These are phyloP conservation scores for Danio kyathit DNA, from an alignment of 2,797 vertebrate species.

Conservation along the genomic window DNA sequence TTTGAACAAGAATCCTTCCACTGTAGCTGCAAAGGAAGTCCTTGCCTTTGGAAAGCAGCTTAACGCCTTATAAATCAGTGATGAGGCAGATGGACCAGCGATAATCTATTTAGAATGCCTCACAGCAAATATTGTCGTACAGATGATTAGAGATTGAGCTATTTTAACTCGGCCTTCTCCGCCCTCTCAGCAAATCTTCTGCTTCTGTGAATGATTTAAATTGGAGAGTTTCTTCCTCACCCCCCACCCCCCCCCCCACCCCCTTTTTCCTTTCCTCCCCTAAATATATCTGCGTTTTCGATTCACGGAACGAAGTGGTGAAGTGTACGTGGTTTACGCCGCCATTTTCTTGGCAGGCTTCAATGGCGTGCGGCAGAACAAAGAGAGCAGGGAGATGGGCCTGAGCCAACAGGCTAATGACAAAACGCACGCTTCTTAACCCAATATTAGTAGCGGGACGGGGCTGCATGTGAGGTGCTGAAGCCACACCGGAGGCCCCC, in stretches of 20 bases:
- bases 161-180: constrained; percentile 85
- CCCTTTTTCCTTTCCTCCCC: constrained; percentile 41
- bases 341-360: constrained; percentile 60
- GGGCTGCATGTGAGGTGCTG: constrained; percentile 24
- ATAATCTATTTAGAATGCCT: constrained; percentile 99
- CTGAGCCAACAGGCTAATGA: constrained; percentile 93
- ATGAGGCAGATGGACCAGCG: constrained; percentile 99
- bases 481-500: constrained; percentile 83
- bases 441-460: constrained; percentile 75
- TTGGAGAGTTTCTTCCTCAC: constrained; percentile 64
- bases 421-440: constrained; percentile 90
- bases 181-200: constrained; percentile 68
- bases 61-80: constrained; percentile 99
- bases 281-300: constrained; percentile 60
- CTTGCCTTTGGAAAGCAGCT: constrained; percentile 89
- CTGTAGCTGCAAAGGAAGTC: constrained; percentile 86
- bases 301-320: constrained; percentile 42
- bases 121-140: constrained; percentile 99
- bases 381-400: constrained; percentile 82
- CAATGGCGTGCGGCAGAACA: constrained; percentile 84
- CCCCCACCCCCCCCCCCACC: constrained; percentile 25
- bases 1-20: constrained; percentile 93
- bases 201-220: constrained; percentile 68
- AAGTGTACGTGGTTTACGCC: constrained; percentile 42
- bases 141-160: constrained; percentile 98